Evolutionary conservation across 2,888 invertebrate species (phyloP).

Genomic region (Nemotelus nigrinus): DNA sequence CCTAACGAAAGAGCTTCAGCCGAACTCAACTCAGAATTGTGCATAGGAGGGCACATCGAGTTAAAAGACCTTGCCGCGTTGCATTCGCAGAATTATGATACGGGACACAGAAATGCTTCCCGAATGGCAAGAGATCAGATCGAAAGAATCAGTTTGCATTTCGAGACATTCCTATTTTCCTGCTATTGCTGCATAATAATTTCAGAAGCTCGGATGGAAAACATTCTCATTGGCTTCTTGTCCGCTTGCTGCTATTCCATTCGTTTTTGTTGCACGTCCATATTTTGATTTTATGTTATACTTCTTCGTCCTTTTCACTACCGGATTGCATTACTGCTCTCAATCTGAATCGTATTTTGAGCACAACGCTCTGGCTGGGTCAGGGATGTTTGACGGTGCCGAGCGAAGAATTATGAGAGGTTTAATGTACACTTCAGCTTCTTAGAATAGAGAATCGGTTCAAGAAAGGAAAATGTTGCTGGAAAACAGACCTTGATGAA

Average conservation of each 20-base stretch:
- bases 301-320: not conserved
- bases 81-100: not conserved
- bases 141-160: conserved; percentile 28
- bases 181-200: conserved; percentile 46
- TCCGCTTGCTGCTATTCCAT: not conserved
- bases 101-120: not conserved
- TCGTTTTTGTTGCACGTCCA: conserved; percentile 3
- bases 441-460: not conserved
- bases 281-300: conserved; percentile 36
- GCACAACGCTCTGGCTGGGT: conserved; percentile 12
- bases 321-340: not conserved
- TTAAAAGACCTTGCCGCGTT: not conserved
- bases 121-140: conserved; percentile 2
- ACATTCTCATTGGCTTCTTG: conserved; percentile 25
- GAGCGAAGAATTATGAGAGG: conserved; percentile 46
- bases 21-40: not conserved
- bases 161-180: conserved; percentile 40
- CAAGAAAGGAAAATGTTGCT: not conserved
- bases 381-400: not conserved
- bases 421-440: conserved; percentile 45
- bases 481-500: too few relatives aligned
- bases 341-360: conserved; percentile 22
- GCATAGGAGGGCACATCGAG: not conserved
- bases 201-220: conserved; percentile 8
- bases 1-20: conserved; percentile 15